phyloP scores from a whole-genome alignment of 1,140 invertebrate species.

The Papilio machaon region DNA sequence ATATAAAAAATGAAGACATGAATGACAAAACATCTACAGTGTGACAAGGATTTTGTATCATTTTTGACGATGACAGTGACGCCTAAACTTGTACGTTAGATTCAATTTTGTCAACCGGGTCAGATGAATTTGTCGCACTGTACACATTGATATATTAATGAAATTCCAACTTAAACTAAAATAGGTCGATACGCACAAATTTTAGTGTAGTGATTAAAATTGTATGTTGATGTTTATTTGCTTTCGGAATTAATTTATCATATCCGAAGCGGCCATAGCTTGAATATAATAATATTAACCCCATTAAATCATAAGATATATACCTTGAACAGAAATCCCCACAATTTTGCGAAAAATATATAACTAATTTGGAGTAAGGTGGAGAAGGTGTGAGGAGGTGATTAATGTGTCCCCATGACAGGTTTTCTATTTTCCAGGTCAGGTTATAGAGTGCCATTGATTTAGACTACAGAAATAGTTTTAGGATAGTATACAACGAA shows the following conservation, averaged over 20 bases:
- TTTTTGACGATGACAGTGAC: too few relatives aligned
- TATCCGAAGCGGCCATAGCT: slow-evolving; percentile 24
- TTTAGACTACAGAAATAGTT: slow-evolving; percentile 10
- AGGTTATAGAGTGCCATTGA: background rate
- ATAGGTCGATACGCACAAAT: slow-evolving; percentile 80
- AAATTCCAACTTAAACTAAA: slow-evolving; percentile 27
- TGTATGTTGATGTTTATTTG: slow-evolving; percentile 48
- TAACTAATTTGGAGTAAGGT: too few relatives aligned
- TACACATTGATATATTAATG: slow-evolving; percentile 1
- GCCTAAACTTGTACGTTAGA: too few relatives aligned
- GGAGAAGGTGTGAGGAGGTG: too few relatives aligned
- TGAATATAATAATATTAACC: slow-evolving; percentile 14
- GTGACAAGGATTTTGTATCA: too few relatives aligned
- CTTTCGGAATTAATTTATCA: slow-evolving; percentile 45
- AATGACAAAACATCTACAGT: background rate
- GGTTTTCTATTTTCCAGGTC: too few relatives aligned
- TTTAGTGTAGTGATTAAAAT: slow-evolving; percentile 66
- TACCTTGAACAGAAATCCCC: background rate
- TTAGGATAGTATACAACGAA: slow-evolving; percentile 38
- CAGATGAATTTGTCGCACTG: background rate
- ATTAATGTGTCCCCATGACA: too few relatives aligned
- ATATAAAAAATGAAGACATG: background rate
- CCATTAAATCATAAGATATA: background rate
- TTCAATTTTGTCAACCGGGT: too few relatives aligned
- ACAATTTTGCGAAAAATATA: too few relatives aligned